Conservation (phyloP, 2,113 vertebrate genomes). For the Calidris pygmaea region DNA sequence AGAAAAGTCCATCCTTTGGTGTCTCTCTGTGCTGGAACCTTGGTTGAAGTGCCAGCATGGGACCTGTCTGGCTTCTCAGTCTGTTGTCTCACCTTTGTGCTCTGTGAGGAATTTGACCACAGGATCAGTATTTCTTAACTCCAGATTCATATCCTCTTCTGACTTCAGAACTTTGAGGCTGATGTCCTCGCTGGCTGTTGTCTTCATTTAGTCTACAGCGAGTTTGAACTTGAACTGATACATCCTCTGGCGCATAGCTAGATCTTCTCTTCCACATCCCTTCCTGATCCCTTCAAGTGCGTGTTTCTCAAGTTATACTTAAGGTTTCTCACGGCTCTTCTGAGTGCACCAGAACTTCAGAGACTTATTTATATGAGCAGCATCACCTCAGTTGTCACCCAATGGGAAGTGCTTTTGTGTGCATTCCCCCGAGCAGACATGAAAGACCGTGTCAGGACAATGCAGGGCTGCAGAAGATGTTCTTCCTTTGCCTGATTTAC, state of each 20-base stretch:
- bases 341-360: neutral
- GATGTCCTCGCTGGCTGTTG: neutral
- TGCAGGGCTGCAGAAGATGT: neutral
- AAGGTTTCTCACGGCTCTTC: neutral
- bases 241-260: neutral
- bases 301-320: neutral
- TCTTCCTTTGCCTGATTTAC: conserved; percentile 4
- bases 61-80: neutral
- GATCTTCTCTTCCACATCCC: neutral
- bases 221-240: neutral
- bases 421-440: neutral
- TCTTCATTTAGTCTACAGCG: neutral
- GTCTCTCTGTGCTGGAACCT: neutral
- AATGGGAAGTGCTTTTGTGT: neutral
- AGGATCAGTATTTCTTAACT: neutral
- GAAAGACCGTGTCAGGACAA: neutral
- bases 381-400: neutral
- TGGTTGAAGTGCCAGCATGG: neutral
- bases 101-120: neutral
- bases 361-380: neutral
- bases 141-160: neutral
- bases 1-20: neutral
- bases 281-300: neutral
- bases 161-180: neutral
- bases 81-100: neutral